A percentile compares a stretch with the other conserved stretches of the same genome.
Evolutionary conservation across 2,113 vertebrate genomes (phyloP).

Genomic region (Tragelaphus buxtoni): DNA sequence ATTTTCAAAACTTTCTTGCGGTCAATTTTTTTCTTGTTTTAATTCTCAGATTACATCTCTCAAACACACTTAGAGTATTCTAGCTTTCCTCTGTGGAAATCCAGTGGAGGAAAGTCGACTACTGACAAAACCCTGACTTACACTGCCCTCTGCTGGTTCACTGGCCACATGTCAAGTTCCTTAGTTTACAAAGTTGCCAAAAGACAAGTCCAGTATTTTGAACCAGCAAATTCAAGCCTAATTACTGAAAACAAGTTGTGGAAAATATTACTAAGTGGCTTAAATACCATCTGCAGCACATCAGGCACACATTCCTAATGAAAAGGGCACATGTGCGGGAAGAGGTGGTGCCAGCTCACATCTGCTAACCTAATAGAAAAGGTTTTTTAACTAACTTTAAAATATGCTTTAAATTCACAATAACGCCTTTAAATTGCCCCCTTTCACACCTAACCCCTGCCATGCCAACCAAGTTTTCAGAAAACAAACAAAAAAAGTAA

Average conservation of each 20-base stretch:
- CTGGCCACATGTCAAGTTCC: neutral
- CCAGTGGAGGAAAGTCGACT: accelerated
- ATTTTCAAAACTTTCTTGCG: neutral
- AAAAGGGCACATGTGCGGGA: constrained; percentile 44
- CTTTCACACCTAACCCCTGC: constrained; percentile 6
- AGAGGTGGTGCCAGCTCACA: constrained; percentile 43
- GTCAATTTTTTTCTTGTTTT: neutral
- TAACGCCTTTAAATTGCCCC: constrained; percentile 51
- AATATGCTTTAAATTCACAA: constrained; percentile 66
- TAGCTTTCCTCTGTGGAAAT: neutral
- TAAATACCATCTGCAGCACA: constrained; percentile 39
- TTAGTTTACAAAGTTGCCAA: constrained; percentile 36
- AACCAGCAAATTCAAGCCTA: neutral
- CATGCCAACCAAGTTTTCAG: constrained; percentile 51
- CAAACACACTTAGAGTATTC: neutral
- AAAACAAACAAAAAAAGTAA: constrained; percentile 35
- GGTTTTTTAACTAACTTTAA: constrained; percentile 42
- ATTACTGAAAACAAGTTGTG: constrained; percentile 51
- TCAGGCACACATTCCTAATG: constrained; percentile 69
- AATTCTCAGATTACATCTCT: neutral
- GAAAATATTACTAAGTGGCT: constrained; percentile 62
- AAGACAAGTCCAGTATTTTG: constrained; percentile 21
- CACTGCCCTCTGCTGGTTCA: constrained; percentile 81
- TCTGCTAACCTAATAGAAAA: constrained; percentile 59
- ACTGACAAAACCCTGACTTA: constrained; percentile 65